Evolutionary conservation across 2,888 invertebrate genomes (phyloP).

Genomic region (Euproctis similis): DNA sequence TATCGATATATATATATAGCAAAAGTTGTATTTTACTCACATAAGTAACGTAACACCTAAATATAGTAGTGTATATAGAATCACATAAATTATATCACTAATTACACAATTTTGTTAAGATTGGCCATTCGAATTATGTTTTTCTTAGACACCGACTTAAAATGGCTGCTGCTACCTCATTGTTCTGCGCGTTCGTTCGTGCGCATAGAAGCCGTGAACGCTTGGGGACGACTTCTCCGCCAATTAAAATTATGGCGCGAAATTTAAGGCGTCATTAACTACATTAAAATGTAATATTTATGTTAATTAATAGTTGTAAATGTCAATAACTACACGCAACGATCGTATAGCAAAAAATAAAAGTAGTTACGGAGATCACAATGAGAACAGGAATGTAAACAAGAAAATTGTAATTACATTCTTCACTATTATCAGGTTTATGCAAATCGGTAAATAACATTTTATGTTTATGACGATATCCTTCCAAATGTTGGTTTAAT

Average conservation of each 20-base stretch:
- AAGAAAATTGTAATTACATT: slow-evolving; percentile 31
- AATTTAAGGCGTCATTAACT: slow-evolving; percentile 68
- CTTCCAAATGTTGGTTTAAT: slow-evolving; percentile 60
- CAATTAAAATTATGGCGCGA: slow-evolving; percentile 76
- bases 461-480: slow-evolving; percentile 54
- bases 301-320: slow-evolving; percentile 25
- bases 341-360: slow-evolving; percentile 47
- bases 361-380: slow-evolving; percentile 44
- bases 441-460: slow-evolving; percentile 32
- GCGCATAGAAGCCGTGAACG: slow-evolving; percentile 77
- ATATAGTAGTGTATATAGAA: slow-evolving; percentile 64
- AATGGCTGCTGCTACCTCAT: slow-evolving; percentile 77
- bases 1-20: slow-evolving; percentile 47
- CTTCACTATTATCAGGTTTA: slow-evolving; percentile 22
- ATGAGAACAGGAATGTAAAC: slow-evolving; percentile 48
- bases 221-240: slow-evolving; percentile 75
- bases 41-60: slow-evolving; percentile 67
- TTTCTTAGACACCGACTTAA: slow-evolving; percentile 76
- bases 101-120: slow-evolving; percentile 75
- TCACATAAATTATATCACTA: slow-evolving; percentile 76
- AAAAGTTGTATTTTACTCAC: slow-evolving; percentile 68
- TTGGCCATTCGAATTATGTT: slow-evolving; percentile 77
- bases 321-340: slow-evolving; percentile 32
- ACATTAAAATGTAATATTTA: slow-evolving; percentile 43
- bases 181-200: slow-evolving; percentile 77